Evolutionary conservation across 2,888 invertebrate species (phyloP).

Genomic region (Portevinia maculata): DNA sequence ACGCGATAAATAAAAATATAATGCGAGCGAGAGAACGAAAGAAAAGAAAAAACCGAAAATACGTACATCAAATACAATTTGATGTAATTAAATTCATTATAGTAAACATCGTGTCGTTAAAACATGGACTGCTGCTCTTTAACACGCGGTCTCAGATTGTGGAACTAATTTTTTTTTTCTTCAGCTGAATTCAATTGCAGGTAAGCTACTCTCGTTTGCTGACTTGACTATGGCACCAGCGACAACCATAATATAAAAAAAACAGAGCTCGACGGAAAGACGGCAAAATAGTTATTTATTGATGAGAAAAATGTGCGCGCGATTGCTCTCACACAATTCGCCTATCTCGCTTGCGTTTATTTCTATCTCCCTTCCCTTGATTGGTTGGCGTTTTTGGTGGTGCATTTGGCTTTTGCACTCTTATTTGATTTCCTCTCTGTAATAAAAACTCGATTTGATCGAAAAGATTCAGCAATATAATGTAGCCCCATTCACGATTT

Average conservation of each 20-base stretch:
- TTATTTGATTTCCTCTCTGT: not conserved
- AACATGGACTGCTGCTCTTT: conserved; percentile 60
- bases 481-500: conserved; percentile 2
- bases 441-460: conserved; percentile 5
- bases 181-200: conserved; percentile 65
- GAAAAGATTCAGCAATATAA: conserved; percentile 70
- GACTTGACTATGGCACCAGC: conserved; percentile 63
- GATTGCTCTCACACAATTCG: conserved; percentile 26
- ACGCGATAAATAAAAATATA: conserved; percentile 69
- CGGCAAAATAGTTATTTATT: conserved; percentile 46
- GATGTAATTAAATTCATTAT: conserved; percentile 75
- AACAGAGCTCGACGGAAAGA: conserved; percentile 51
- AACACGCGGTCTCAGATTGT: conserved; percentile 74
- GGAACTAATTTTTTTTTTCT: conserved; percentile 60
- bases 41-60: conserved; percentile 56
- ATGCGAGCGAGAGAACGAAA: conserved; percentile 70
- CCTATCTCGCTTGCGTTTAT: conserved; percentile 28
- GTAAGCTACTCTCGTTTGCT: conserved; percentile 68
- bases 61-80: conserved; percentile 74
- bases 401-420: not conserved
- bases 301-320: conserved; percentile 54
- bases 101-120: conserved; percentile 71
- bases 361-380: conserved; percentile 4
- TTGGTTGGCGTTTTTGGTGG: conserved; percentile 10
- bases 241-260: conserved; percentile 60